phyloP scores from a whole-genome alignment of 2,113 vertebrate genomes.

The Astur gentilis region DNA sequence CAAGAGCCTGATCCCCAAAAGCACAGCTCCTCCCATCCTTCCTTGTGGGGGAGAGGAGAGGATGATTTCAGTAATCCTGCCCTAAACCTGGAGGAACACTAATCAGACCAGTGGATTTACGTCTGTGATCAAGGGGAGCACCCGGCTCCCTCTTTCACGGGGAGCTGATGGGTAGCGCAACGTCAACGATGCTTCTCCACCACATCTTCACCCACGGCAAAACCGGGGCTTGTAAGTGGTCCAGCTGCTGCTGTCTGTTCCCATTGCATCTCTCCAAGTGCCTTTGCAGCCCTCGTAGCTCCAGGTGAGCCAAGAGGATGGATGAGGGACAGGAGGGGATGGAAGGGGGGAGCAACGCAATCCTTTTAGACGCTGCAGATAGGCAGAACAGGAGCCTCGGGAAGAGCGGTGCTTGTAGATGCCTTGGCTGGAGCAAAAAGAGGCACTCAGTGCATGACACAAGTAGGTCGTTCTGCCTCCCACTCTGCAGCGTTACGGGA shows the following conservation, averaged over 20 bases:
- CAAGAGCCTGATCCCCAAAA: neutral
- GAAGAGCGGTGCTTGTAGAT: neutral
- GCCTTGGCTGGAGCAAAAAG: neutral
- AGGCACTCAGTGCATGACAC: neutral
- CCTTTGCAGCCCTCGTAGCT: neutral
- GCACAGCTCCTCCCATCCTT: neutral
- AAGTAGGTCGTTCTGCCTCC: neutral
- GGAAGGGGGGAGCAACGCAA: neutral
- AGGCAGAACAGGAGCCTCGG: neutral
- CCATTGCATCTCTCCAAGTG: neutral
- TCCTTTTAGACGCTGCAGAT: neutral
- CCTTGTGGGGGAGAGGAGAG: neutral
- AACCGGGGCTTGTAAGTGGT: accelerated
- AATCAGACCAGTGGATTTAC: neutral
- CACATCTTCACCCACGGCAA: neutral
- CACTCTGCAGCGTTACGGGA: neutral
- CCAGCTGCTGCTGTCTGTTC: neutral
- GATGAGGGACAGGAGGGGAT: neutral
- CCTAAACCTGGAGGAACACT: neutral
- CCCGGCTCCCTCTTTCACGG: accelerated
- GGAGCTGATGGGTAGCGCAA: neutral
- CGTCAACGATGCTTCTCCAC: neutral
- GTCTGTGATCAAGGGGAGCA: neutral
- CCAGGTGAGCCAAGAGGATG: neutral
- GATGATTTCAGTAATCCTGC: neutral